Evolutionary conservation across 2,888 invertebrate genomes (phyloP).

Genomic region (Idaea dimidiata): DNA sequence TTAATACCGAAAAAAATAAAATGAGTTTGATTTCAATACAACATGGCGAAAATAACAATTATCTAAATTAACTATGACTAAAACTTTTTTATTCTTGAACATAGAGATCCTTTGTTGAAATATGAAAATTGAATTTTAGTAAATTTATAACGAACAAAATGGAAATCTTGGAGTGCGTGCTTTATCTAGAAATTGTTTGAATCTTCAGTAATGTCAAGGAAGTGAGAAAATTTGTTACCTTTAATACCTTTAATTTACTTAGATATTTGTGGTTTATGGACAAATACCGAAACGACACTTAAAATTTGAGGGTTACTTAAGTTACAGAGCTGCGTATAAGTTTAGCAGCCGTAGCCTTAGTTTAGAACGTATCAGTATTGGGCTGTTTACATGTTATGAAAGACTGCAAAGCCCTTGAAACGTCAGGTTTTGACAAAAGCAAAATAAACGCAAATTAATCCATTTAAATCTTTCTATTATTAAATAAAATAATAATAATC

Average conservation of each 20-base stretch:
- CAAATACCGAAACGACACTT: not conserved
- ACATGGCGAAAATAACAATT: too few relatives aligned
- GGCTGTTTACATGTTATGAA: too few relatives aligned
- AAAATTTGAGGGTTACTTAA: not conserved
- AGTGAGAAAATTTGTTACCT: slow-evolving; percentile 9
- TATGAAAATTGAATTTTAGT: slow-evolving; percentile 63
- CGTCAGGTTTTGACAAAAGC: too few relatives aligned
- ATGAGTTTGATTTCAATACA: too few relatives aligned
- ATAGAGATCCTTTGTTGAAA: slow-evolving; percentile 18
- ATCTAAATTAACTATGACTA: not conserved
- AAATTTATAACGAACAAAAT: slow-evolving; percentile 61
- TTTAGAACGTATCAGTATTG: too few relatives aligned
- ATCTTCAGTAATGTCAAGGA: slow-evolving; percentile 30
- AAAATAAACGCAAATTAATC: too few relatives aligned
- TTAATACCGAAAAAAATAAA: too few relatives aligned
- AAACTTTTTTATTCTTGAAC: not conserved
- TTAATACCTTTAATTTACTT: not conserved
- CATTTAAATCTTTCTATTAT: too few relatives aligned
- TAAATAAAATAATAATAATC: too few relatives aligned
- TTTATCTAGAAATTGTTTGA: slow-evolving; percentile 59
- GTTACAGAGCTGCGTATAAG: too few relatives aligned
- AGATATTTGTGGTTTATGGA: not conserved
- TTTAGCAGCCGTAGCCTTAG: too few relatives aligned
- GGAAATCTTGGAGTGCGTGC: slow-evolving; percentile 68
- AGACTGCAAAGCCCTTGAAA: too few relatives aligned